Conservation (phyloP, 2,888 invertebrate species). For the Noctua janthina region DNA sequence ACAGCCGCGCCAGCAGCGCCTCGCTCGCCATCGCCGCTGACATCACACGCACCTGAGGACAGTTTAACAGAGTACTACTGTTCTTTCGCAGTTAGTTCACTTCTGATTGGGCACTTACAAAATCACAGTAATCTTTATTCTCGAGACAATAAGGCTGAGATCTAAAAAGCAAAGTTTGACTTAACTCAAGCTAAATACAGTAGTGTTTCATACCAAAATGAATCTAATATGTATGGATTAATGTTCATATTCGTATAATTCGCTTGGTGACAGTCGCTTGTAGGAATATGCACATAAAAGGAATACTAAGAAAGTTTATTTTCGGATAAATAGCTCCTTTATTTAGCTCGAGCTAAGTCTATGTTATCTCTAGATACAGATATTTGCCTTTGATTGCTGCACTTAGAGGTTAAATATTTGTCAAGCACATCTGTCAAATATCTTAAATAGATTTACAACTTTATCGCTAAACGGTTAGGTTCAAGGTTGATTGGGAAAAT, state of each 20-base stretch:
- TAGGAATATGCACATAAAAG: neutral
- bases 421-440: neutral
- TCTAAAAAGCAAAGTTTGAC: neutral
- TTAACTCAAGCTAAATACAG: neutral
- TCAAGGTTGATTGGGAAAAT: too few species aligned
- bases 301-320: neutral
- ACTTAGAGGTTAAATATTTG: neutral
- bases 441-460: too few species aligned
- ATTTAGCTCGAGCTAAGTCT: neutral
- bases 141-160: neutral
- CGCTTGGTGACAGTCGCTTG: neutral
- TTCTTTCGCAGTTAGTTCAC: neutral
- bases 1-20: conserved; percentile 97
- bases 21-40: conserved; percentile 97
- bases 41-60: conserved; percentile 94
- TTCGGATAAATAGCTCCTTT: neutral
- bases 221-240: neutral
- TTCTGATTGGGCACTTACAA: neutral
- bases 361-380: neutral
- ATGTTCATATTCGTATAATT: neutral
- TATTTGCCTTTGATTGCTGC: neutral
- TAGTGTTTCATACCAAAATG: neutral
- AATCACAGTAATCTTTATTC: neutral
- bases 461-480: too few species aligned
- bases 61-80: neutral